These are phyloP conservation scores for Carterocephalus palaemon DNA, from an alignment of 2,888 invertebrate genomes.

Conservation along the genomic window DNA sequence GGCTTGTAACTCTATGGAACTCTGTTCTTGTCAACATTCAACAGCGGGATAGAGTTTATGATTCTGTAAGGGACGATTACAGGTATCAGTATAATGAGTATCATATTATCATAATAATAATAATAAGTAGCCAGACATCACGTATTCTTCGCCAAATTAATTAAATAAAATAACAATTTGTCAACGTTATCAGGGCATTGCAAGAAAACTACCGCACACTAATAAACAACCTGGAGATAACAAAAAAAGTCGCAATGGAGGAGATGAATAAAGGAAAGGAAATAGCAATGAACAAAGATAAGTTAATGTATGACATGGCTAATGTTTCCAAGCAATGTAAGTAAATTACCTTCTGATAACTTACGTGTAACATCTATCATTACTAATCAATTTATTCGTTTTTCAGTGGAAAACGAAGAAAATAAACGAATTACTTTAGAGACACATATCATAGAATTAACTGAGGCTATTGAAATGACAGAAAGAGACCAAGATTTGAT, in stretches of 20 bases:
- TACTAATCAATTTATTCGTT: slow-evolving; percentile 12
- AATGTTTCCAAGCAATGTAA: slow-evolving; percentile 60
- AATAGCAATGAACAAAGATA: slow-evolving; percentile 79
- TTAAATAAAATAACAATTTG: background rate
- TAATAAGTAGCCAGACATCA: too few relatives aligned
- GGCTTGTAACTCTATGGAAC: slow-evolving; percentile 85
- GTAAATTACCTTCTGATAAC: slow-evolving; percentile 28
- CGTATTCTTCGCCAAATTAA: too few relatives aligned
- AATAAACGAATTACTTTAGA: slow-evolving; percentile 73
- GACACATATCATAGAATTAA: slow-evolving; percentile 72
- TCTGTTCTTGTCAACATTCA: slow-evolving; percentile 84
- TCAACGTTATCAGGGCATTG: slow-evolving; percentile 63
- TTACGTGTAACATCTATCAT: background rate
- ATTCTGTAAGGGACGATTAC: slow-evolving; percentile 80
- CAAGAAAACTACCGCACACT: slow-evolving; percentile 78
- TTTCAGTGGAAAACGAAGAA: slow-evolving; percentile 74
- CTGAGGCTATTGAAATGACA: slow-evolving; percentile 79
- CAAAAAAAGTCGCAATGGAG: slow-evolving; percentile 81
- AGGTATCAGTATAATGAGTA: slow-evolving; percentile 38
- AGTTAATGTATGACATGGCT: slow-evolving; percentile 77
- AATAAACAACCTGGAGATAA: slow-evolving; percentile 80
- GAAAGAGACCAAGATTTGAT: slow-evolving; percentile 80
- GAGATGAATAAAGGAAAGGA: slow-evolving; percentile 84
- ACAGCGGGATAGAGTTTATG: slow-evolving; percentile 82
- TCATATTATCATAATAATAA: background rate